phyloP scores from a whole-genome alignment of 2,888 invertebrate genomes.

The Xiphydria camelus region DNA sequence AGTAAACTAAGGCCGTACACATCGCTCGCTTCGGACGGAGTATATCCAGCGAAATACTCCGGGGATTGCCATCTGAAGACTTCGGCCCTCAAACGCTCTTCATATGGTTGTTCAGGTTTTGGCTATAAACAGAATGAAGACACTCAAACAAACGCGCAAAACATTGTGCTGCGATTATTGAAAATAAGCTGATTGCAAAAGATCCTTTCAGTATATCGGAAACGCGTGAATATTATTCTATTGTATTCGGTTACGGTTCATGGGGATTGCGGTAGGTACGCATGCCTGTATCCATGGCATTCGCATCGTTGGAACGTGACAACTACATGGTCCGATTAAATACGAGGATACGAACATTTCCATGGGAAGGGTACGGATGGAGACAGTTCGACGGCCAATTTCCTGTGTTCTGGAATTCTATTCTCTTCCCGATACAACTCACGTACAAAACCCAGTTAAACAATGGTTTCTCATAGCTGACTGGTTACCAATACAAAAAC shows the following conservation, averaged over 20 bases:
- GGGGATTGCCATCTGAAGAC: slow-evolving; percentile 47
- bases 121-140: slow-evolving; percentile 23
- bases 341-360: too few species aligned
- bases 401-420: slow-evolving; percentile 3
- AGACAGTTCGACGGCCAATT: not conserved
- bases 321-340: too few species aligned
- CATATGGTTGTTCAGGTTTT: slow-evolving; percentile 31
- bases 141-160: too few species aligned
- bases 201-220: not conserved
- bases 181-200: too few species aligned
- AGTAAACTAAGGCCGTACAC: slow-evolving; percentile 44
- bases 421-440: not conserved
- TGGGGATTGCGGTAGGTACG: not conserved
- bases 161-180: too few species aligned
- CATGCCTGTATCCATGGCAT: not conserved
- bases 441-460: not conserved
- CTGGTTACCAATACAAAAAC: too few species aligned
- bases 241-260: not conserved
- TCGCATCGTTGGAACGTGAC: not conserved
- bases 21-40: slow-evolving; percentile 35
- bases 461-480: not conserved
- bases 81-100: slow-evolving; percentile 38
- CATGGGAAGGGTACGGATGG: not conserved
- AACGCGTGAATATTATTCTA: not conserved
- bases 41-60: slow-evolving; percentile 33